Evolutionary conservation across 2,888 invertebrate genomes (phyloP), one percentile per base, ranked within the genome.

Genomic region (Lycaena phlaeas): DNA sequence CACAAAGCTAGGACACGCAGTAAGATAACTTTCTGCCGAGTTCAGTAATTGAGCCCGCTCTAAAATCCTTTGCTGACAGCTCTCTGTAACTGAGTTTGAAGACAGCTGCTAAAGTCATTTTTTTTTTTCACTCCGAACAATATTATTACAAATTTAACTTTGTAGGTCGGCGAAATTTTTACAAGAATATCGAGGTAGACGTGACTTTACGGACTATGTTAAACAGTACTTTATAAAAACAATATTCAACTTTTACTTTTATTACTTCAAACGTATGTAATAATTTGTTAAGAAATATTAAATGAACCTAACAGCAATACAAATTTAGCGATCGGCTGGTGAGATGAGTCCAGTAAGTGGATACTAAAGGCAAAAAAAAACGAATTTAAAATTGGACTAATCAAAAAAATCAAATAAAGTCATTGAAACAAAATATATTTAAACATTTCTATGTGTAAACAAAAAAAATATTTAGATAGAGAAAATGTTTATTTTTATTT

Each of bases 11-110:
- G n/a, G 14, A 39, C 14, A 25, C 15, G 39, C 25, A 29, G 14
- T 10, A 29, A 26, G 31, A 9, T 27, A 34, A 36, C 22, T 42
- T 27, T 7, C 7, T 18, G 11, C 15, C 11, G 34, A 38, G 38
- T 38, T 58, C 49, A 48, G 64, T 72, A 73, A 76, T 72, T 71
- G 71, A 69, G 68, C 65, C 57, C 51, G 59, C 59, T 64, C 58
- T 62, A 57, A 67, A 72, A 71, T 69, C 65, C 69, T 68, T 68
- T 61, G 61, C 66, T 59, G 65, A 70, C 65, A 63, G 64, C 62
- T 61, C 57, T 55, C 64, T 36, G 40, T 40, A 41, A 71, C 71
- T 63, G 53, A 69, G 68, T 75, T 72, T 66, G 57, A 60, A 64
- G 61, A 57, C 64, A 64, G 64, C 63, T 68, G 64, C 52, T 49